A percentile compares a stretch with the other conserved stretches of the same genome.
These are phyloP conservation scores for Neoascia interrupta DNA, from an alignment of 2,888 invertebrate species.

Conservation along the genomic window DNA sequence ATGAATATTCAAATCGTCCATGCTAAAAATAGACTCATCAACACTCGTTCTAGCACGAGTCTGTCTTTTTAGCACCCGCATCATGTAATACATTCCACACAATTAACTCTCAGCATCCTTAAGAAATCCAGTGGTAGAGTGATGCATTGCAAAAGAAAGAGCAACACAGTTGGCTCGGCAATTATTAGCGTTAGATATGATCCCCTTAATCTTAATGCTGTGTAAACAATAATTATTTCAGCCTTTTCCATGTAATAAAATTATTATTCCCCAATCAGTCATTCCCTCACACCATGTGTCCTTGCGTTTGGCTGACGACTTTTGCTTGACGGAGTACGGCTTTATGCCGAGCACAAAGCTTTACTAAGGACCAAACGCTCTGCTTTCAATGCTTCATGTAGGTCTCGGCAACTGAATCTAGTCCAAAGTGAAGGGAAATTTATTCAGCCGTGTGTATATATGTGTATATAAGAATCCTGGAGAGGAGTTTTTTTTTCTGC, in stretches of 20 bases:
- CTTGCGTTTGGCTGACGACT: constrained; percentile 31
- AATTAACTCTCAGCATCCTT: constrained; percentile 34
- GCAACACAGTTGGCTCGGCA: constrained; percentile 31
- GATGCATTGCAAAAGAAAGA: constrained; percentile 15
- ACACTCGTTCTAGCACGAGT: too few relatives aligned
- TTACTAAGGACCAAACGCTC: neutral
- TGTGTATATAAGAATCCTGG: constrained; percentile 11
- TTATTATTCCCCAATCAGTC: constrained; percentile 56
- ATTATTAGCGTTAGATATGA: constrained; percentile 58
- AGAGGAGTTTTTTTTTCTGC: constrained; percentile 8
- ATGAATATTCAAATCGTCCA: constrained; percentile 20
- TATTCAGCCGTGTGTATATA: too few relatives aligned
- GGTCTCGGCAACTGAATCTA: too few relatives aligned
- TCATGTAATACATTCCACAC: constrained; percentile 39
- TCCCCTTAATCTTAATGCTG: constrained; percentile 66
- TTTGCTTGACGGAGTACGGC: constrained; percentile 7
- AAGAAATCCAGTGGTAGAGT: neutral
- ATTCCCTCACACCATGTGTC: constrained; percentile 10
- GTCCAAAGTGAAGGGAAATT: too few relatives aligned
- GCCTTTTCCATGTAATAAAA: constrained; percentile 61
- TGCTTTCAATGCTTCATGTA: too few relatives aligned
- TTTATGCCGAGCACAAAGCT: constrained; percentile 1
- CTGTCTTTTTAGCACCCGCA: too few relatives aligned
- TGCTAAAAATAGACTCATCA: constrained; percentile 10
- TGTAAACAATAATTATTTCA: constrained; percentile 66